A percentile compares a stretch with the other conserved stretches of the same genome.
Evolutionary conservation across 2,113 vertebrate genomes (phyloP).

Genomic region (Naja naja): DNA sequence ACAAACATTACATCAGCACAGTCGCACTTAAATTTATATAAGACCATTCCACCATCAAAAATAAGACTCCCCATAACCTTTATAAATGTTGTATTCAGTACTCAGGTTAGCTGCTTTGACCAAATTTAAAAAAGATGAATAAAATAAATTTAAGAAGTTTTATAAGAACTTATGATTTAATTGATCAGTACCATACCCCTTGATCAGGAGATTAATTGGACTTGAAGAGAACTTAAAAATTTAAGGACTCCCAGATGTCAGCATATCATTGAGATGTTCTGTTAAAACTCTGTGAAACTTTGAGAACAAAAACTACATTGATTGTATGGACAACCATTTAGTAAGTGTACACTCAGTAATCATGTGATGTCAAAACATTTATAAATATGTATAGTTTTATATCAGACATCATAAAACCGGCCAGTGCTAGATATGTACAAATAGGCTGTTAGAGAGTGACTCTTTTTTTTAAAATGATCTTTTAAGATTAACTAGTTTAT

Average conservation of each 20-base stretch:
- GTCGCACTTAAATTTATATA: background rate
- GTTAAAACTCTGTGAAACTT: background rate
- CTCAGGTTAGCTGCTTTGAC: background rate
- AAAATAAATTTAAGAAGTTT: background rate
- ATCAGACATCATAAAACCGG: background rate
- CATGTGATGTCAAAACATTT: background rate
- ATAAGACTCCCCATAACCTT: background rate
- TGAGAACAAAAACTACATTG: background rate
- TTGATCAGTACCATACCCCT: background rate
- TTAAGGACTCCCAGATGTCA: background rate
- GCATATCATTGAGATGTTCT: background rate
- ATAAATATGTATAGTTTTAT: background rate
- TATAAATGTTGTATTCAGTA: background rate
- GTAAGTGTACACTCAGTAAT: background rate
- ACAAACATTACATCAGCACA: background rate
- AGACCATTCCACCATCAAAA: background rate
- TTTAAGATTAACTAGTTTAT: constrained; percentile 15
- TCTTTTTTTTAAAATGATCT: background rate
- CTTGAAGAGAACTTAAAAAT: background rate
- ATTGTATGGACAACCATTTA: background rate
- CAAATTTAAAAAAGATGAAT: background rate
- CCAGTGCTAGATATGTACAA: background rate
- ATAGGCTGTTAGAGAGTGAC: background rate
- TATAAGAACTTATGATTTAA: background rate
- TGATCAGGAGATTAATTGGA: background rate